Evolutionary conservation across 1,140 invertebrate genomes (phyloP).

Genomic region (Drosophila sp.): DNA sequence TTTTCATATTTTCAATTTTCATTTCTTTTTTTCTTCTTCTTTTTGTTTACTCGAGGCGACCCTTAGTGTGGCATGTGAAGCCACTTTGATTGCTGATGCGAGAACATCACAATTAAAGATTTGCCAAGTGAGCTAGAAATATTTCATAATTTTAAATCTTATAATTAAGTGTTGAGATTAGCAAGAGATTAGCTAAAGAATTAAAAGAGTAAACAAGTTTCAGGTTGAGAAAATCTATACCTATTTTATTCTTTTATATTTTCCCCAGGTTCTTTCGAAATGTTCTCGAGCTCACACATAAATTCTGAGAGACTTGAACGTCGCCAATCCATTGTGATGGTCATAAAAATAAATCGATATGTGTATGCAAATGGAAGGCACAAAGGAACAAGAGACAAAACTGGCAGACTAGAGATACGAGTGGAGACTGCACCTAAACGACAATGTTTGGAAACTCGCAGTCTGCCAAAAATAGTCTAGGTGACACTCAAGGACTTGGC

Average conservation of each 20-base stretch:
- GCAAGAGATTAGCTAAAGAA: slow-evolving; percentile 6
- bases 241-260: neutral
- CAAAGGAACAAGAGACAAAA: slow-evolving; percentile 53
- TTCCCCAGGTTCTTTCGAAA: slow-evolving; percentile 2
- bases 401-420: slow-evolving; percentile 19
- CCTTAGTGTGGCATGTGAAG: slow-evolving; percentile 28
- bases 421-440: slow-evolving; percentile 9
- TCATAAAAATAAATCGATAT: slow-evolving; percentile 82
- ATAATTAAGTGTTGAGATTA: slow-evolving; percentile 33
- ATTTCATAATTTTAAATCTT: slow-evolving; percentile 54
- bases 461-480: slow-evolving; percentile 64
- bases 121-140: slow-evolving; percentile 57
- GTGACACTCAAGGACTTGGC: slow-evolving; percentile 64
- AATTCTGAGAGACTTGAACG: slow-evolving; percentile 21
- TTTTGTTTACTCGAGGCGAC: slow-evolving; percentile 43
- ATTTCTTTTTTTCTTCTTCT: no score
- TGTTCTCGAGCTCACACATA: slow-evolving; percentile 24
- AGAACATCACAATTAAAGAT: slow-evolving; percentile 70
- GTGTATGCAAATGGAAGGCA: slow-evolving; percentile 70
- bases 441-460: slow-evolving; percentile 9
- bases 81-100: slow-evolving; percentile 43
- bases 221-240: neutral
- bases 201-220: neutral
- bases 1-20: slow-evolving; percentile 47
- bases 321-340: slow-evolving; percentile 40